Percentiles rank a stretch among this genome's conserved stretches.
Evolutionary conservation across 2,888 invertebrate genomes (phyloP).

Genomic region (Conistra vaccinii): DNA sequence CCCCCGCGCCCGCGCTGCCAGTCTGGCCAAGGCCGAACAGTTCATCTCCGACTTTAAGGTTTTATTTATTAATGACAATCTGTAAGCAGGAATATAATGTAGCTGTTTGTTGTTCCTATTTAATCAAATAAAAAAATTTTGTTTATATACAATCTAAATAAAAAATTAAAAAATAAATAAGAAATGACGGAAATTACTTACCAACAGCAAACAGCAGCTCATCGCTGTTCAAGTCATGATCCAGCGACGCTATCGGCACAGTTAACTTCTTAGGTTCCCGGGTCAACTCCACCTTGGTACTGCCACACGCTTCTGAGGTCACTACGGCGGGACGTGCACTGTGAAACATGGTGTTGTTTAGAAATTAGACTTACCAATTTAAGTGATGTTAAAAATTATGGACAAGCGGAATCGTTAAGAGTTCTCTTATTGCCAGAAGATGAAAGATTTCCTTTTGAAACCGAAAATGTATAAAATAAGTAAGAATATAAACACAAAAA

Average conservation of each 20-base stretch:
- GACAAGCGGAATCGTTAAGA: background rate
- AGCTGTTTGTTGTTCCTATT: too few species aligned
- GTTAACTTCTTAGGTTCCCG: slow-evolving; percentile 85
- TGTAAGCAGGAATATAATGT: too few species aligned
- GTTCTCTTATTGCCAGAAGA: background rate
- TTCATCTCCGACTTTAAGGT: too few species aligned
- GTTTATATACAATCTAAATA: too few species aligned
- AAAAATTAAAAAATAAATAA: too few species aligned
- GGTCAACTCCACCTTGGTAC: slow-evolving; percentile 76
- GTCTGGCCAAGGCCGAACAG: too few species aligned
- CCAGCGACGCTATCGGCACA: slow-evolving; percentile 92
- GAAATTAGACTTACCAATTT: background rate
- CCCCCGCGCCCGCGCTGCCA: too few species aligned
- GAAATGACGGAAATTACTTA: slow-evolving; percentile 61
- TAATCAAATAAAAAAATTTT: too few species aligned
- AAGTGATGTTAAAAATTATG: background rate
- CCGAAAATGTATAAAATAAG: too few species aligned
- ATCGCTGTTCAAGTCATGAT: slow-evolving; percentile 93
- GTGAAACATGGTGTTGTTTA: background rate
- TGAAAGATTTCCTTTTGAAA: background rate
- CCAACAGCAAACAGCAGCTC: slow-evolving; percentile 92
- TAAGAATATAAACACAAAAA: too few species aligned
- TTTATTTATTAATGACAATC: too few species aligned
- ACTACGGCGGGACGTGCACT: slow-evolving; percentile 68
- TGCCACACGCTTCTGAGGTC: slow-evolving; percentile 76